A percentile compares a stretch with the other conserved stretches of the same genome.
These are phyloP conservation scores for Drosophila eugracilis DNA, from an alignment of 1,140 invertebrate species.

Conservation along the genomic window DNA sequence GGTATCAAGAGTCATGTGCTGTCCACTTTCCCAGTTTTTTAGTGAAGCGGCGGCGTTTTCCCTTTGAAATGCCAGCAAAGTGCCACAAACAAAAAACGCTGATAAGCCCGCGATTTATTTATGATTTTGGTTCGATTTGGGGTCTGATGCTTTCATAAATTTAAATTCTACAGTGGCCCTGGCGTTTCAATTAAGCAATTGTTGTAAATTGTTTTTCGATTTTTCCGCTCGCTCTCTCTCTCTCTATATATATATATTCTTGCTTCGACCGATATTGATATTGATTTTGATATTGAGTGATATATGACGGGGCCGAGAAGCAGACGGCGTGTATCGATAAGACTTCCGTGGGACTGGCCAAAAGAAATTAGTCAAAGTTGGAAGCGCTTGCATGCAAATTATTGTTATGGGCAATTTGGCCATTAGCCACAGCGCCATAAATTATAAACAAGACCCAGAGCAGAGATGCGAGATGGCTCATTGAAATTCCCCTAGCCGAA, in stretches of 20 bases:
- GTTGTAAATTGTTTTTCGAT: constrained; percentile 72
- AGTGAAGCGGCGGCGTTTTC: constrained; percentile 60
- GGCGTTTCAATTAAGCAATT: constrained; percentile 80
- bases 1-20: constrained; percentile 52
- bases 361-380: constrained; percentile 73
- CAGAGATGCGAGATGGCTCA: constrained; percentile 59
- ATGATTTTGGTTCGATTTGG: constrained; percentile 76
- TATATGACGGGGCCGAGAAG: constrained; percentile 48
- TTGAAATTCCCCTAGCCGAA: constrained; percentile 69
- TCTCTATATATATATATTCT: no score
- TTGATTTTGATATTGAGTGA: constrained; percentile 70
- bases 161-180: constrained; percentile 66
- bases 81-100: constrained; percentile 42
- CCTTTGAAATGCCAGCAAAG: constrained; percentile 61
- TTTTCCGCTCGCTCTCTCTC: constrained; percentile 1
- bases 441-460: constrained; percentile 55
- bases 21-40: constrained; percentile 63
- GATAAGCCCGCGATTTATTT: constrained; percentile 80
- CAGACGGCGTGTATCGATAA: constrained; percentile 17
- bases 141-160: constrained; percentile 75
- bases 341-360: constrained; percentile 10
- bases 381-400: constrained; percentile 74
- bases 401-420: constrained; percentile 79
- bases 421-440: constrained; percentile 76
- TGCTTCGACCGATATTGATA: constrained; percentile 48